These are phyloP conservation scores for Graptemys geographica DNA, from an alignment of 2,797 vertebrate genomes.

Conservation along the genomic window DNA sequence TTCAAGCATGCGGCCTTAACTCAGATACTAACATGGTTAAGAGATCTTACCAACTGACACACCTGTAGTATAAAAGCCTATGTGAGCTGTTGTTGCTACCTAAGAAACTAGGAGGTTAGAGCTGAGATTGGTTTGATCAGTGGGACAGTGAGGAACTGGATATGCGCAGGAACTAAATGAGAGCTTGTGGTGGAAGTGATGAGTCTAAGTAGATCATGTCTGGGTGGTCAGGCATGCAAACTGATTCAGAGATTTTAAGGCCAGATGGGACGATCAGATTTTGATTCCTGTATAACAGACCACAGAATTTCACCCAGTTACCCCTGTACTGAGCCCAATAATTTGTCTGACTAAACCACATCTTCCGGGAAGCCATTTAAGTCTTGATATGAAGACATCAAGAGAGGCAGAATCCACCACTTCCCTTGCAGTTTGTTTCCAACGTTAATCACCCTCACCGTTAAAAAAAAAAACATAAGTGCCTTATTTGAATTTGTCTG, in stretches of 20 bases:
- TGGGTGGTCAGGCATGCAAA: not conserved
- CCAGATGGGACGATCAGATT: not conserved
- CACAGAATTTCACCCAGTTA: slow-evolving; percentile 9
- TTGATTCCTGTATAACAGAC: slow-evolving; percentile 11
- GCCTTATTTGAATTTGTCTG: slow-evolving; percentile 58
- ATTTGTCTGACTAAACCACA: slow-evolving; percentile 54
- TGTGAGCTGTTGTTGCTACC: not conserved
- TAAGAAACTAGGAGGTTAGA: not conserved
- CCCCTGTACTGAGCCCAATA: slow-evolving; percentile 24
- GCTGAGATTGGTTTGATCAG: not conserved
- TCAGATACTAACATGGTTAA: not conserved
- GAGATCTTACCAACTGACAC: not conserved
- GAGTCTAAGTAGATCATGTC: not conserved
- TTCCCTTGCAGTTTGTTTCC: slow-evolving; percentile 48
- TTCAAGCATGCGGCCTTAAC: not conserved
- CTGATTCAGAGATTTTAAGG: not conserved
- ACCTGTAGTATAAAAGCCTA: not conserved
- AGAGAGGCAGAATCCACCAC: slow-evolving; percentile 57
- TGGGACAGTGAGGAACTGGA: not conserved
- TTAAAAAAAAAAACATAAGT: slow-evolving; percentile 63
- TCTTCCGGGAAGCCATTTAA: slow-evolving; percentile 53
- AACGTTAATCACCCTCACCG: slow-evolving; percentile 68
- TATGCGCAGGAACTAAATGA: not conserved
- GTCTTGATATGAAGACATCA: slow-evolving; percentile 61
- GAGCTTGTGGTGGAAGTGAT: not conserved